phyloP scores from a whole-genome alignment of 2,113 vertebrate genomes.

The Sisor rabdophorus region DNA sequence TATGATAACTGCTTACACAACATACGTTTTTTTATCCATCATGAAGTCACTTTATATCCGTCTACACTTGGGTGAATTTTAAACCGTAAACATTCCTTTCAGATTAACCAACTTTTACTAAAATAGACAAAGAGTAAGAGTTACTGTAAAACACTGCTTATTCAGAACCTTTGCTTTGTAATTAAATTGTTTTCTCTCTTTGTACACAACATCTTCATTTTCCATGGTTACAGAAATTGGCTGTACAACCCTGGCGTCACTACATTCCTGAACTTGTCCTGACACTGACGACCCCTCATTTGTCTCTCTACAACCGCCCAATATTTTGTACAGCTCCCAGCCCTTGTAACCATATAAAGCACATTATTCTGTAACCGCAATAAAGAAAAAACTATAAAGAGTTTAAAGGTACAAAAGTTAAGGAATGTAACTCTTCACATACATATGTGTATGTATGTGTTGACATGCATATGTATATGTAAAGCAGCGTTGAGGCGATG shows the following conservation, averaged over 20 bases:
- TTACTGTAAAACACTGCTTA: not conserved
- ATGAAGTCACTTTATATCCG: not conserved
- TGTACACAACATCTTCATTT: conserved; percentile 4
- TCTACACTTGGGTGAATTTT: not conserved
- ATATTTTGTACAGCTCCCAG: conserved; percentile 1
- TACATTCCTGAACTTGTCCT: conserved; percentile 10
- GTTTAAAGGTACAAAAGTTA: not conserved
- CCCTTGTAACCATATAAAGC: not conserved
- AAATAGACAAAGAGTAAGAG: not conserved
- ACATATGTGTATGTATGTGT: too few species aligned
- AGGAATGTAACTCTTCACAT: conserved; percentile 4
- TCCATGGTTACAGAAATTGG: not conserved
- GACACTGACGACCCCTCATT: conserved; percentile 6
- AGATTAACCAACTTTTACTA: not conserved
- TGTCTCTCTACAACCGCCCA: conserved; percentile 13
- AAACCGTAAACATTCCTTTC: not conserved
- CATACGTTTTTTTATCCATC: not conserved
- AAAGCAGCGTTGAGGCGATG: too few species aligned
- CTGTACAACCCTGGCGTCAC: not conserved
- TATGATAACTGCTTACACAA: not conserved
- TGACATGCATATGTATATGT: too few species aligned
- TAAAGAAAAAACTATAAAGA: conserved; percentile 10
- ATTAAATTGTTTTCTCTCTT: not conserved
- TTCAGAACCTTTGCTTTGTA: not conserved
- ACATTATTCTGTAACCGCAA: conserved; percentile 22